These are phyloP conservation scores for Drosophila longiperda DNA, from an alignment of 2,888 invertebrate species.

Conservation along the genomic window DNA sequence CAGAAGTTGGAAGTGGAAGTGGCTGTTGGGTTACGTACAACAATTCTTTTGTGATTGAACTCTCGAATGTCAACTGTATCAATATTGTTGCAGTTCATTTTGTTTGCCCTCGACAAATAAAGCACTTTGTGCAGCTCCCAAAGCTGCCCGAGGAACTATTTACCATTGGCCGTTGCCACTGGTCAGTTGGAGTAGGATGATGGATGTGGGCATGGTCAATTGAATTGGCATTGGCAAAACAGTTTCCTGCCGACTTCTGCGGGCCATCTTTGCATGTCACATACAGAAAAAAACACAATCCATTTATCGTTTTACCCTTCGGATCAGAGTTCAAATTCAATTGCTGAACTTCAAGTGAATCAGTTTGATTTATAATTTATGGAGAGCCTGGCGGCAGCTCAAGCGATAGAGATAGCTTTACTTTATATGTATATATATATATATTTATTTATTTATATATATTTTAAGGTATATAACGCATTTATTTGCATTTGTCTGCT, in stretches of 20 bases:
- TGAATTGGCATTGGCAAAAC: conserved; percentile 57
- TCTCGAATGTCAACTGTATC: conserved; percentile 75
- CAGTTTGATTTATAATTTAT: conserved; percentile 48
- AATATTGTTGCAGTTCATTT: conserved; percentile 81
- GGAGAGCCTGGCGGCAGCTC: conserved; percentile 3
- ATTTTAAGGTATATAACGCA: not conserved
- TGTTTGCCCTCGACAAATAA: conserved; percentile 75
- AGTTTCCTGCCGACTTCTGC: conserved; percentile 23
- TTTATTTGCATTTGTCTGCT: not conserved
- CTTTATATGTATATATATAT: not conserved
- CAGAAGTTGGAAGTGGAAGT: conserved; percentile 13
- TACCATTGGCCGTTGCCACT: conserved; percentile 20
- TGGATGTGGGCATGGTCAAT: conserved; percentile 42
- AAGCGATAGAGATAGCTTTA: conserved; percentile 16
- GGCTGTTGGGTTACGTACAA: conserved; percentile 26
- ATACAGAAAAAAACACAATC: not conserved
- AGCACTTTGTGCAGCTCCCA: conserved; percentile 69
- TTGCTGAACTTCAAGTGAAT: conserved; percentile 52
- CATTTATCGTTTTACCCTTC: not conserved
- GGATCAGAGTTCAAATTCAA: conserved; percentile 31
- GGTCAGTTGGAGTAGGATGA: conserved; percentile 13
- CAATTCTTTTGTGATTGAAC: conserved; percentile 66
- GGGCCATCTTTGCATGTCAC: conserved; percentile 40
- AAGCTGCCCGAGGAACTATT: conserved; percentile 24
- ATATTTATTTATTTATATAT: too few relatives aligned